These are phyloP conservation scores for Protophormia terraenovae DNA, from an alignment of 2,888 invertebrate genomes.

Conservation along the genomic window DNA sequence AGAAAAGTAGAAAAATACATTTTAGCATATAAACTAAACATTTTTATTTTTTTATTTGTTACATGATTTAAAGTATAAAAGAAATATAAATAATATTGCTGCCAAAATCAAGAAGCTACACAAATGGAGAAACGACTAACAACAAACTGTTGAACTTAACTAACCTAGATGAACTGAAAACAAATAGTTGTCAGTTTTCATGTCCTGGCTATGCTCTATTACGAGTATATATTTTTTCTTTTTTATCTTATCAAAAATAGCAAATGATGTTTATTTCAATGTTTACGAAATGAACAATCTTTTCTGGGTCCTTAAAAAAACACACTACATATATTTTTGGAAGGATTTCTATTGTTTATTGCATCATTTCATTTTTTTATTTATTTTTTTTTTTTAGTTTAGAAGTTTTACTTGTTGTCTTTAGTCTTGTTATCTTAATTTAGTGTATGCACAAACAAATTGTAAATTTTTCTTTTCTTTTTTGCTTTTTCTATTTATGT, in stretches of 20 bases:
- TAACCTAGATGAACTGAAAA: constrained; percentile 71
- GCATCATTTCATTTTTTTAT: constrained; percentile 29
- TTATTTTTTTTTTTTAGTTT: constrained; percentile 11
- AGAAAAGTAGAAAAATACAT: neutral
- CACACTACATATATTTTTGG: neutral
- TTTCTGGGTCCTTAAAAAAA: neutral
- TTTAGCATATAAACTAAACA: neutral
- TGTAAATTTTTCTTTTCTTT: constrained; percentile 22
- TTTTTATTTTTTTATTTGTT: neutral
- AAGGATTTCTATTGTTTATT: constrained; percentile 56
- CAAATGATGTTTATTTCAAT: constrained; percentile 57
- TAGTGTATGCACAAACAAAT: constrained; percentile 53
- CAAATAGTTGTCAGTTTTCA: constrained; percentile 60
- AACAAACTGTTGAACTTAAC: constrained; percentile 70
- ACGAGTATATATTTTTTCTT: neutral
- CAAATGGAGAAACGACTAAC: constrained; percentile 1
- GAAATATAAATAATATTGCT: constrained; percentile 4
- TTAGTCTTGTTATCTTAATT: constrained; percentile 59
- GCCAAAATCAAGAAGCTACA: neutral
- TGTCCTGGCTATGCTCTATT: constrained; percentile 35
- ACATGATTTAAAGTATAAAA: neutral
- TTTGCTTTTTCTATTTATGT: constrained; percentile 11
- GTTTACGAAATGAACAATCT: constrained; percentile 47
- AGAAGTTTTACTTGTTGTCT: constrained; percentile 24
- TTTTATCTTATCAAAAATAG: constrained; percentile 15